Evolutionary conservation across 2,797 vertebrate genomes (phyloP).

Genomic region (Fundulus diaphanus): DNA sequence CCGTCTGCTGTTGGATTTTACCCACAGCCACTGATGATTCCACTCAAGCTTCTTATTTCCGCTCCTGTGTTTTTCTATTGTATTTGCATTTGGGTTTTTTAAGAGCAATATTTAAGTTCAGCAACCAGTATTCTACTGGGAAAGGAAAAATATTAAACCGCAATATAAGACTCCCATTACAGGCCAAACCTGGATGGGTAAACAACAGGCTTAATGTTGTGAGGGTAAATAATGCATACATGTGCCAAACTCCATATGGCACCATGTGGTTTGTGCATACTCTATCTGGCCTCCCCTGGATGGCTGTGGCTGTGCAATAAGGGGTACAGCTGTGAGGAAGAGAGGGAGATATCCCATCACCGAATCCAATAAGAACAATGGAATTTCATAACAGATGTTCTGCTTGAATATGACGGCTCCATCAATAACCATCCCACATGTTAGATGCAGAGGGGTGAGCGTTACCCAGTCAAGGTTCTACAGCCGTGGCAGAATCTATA

Average conservation of each 20-base stretch:
- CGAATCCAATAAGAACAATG: constrained; percentile 77
- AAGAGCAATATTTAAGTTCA: constrained; percentile 40
- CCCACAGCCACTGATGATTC: constrained; percentile 28
- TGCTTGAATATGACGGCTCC: constrained; percentile 78
- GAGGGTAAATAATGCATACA: constrained; percentile 33
- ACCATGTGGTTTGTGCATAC: constrained; percentile 27
- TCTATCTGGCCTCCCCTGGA: constrained; percentile 28
- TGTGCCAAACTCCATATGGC: constrained; percentile 22
- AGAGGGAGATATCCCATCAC: constrained; percentile 70
- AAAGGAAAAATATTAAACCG: constrained; percentile 43
- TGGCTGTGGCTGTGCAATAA: constrained; percentile 62
- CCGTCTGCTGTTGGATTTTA: constrained; percentile 26
- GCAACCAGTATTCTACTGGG: constrained; percentile 28
- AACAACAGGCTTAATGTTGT: constrained; percentile 31
- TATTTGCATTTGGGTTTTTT: constrained; percentile 25
- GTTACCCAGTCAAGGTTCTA: constrained; percentile 65
- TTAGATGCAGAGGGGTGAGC: constrained; percentile 63
- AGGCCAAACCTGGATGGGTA: constrained; percentile 37
- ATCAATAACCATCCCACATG: constrained; percentile 80
- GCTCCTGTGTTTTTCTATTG: constrained; percentile 14
- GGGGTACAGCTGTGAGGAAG: constrained; percentile 66
- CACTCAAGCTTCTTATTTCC: constrained; percentile 17
- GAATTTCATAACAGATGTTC: constrained; percentile 83
- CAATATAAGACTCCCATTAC: constrained; percentile 22
- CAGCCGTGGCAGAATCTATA: constrained; percentile 67